Percentiles rank a stretch among this genome's conserved stretches.
These are phyloP conservation scores for Atherinomorus stipes DNA, from an alignment of 2,113 vertebrate species.

Conservation along the genomic window DNA sequence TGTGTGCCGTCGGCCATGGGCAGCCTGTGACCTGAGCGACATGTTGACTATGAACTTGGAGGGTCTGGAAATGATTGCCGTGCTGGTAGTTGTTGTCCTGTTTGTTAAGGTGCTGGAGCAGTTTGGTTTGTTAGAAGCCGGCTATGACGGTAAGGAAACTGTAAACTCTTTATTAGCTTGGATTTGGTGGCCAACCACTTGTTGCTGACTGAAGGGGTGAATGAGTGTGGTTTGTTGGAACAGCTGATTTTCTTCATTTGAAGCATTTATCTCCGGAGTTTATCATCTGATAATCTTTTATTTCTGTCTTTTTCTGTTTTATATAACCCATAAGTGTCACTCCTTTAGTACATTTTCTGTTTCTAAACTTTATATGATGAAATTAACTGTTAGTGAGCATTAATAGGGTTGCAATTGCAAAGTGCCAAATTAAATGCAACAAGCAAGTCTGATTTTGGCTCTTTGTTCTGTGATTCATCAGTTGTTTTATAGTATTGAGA, in stretches of 20 bases:
- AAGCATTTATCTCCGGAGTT: not conserved
- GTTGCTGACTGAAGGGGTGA: conserved; percentile 21
- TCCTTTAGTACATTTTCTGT: not conserved
- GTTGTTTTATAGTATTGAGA: not conserved
- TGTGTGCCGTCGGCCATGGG: conserved; percentile 79
- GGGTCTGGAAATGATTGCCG: conserved; percentile 98
- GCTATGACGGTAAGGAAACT: conserved; percentile 91
- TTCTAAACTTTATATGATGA: not conserved
- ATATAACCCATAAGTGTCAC: not conserved
- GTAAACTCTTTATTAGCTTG: not conserved
- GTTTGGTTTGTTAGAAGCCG: conserved; percentile 94
- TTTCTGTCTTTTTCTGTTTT: not conserved
- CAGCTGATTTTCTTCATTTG: not conserved
- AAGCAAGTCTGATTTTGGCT: too few relatives aligned
- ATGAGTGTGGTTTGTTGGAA: not conserved
- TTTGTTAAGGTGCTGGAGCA: conserved; percentile 98
- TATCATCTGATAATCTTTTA: not conserved
- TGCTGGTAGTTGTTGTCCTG: conserved; percentile 94
- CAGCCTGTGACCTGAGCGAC: conserved; percentile 86
- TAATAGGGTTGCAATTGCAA: not conserved
- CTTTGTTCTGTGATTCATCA: too few relatives aligned
- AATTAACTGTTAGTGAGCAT: not conserved
- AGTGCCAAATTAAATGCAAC: too few relatives aligned
- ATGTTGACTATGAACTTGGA: conserved; percentile 94
- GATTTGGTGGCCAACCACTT: conserved; percentile 1